phyloP scores from a whole-genome alignment of 2,888 invertebrate species.

The Abscondita cerata region DNA sequence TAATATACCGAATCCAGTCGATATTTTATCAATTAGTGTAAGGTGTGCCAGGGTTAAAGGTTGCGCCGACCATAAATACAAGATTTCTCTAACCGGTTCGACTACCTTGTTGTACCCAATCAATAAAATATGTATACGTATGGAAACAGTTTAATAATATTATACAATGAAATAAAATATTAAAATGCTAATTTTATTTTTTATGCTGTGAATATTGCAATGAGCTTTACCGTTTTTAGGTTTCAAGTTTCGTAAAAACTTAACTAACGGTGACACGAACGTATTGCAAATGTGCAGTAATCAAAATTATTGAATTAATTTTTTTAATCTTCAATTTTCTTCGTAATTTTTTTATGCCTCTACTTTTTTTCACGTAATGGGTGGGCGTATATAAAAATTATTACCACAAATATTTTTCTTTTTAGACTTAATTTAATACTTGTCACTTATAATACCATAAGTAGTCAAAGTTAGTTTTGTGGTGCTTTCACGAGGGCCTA shows the following conservation, averaged over 20 bases:
- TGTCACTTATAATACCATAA: no score
- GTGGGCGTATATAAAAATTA: no score
- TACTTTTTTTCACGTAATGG: no score
- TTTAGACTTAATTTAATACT: no score
- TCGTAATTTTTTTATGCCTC: no score
- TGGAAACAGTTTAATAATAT: conserved; percentile 36
- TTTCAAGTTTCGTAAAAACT: conserved; percentile 16
- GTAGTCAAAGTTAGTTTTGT: no score
- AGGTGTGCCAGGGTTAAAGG: conserved; percentile 50
- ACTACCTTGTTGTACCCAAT: conserved; percentile 34
- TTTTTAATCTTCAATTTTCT: no score
- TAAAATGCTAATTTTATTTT: conserved; percentile 30
- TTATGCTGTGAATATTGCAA: conserved; percentile 16
- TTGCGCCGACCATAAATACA: conserved; percentile 40
- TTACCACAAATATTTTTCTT: no score
- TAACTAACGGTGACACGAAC: conserved; percentile 13
- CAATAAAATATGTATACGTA: conserved; percentile 36
- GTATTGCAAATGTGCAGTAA: not conserved
- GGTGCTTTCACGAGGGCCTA: no score
- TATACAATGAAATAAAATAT: conserved; percentile 27
- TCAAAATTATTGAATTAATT: not conserved
- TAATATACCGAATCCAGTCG: conserved; percentile 50
- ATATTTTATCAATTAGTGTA: conserved; percentile 53
- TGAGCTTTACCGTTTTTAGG: conserved; percentile 22
- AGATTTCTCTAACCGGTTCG: conserved; percentile 35